phyloP scores from a whole-genome alignment of 2,888 invertebrate genomes.

The Phanerotoma sp. region DNA sequence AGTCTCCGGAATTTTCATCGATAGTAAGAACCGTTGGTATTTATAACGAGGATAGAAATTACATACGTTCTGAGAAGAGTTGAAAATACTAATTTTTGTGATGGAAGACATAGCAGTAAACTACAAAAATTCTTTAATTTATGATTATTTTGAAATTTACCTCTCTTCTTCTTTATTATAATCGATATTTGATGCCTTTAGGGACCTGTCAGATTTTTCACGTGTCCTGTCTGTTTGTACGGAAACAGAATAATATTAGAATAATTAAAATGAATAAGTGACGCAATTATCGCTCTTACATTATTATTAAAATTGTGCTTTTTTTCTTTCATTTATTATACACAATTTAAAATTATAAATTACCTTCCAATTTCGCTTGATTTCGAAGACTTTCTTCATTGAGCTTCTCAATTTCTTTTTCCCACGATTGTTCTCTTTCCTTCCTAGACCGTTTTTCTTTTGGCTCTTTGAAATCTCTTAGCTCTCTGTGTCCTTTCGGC shows the following conservation, averaged over 20 bases:
- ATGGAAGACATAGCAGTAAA: no score
- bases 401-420: slow-evolving; percentile 30
- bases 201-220: slow-evolving; percentile 50
- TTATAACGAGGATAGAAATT: no score
- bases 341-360: slow-evolving; percentile 18
- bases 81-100: no score
- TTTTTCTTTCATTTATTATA: slow-evolving; percentile 5
- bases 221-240: slow-evolving; percentile 46
- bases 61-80: no score
- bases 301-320: no score
- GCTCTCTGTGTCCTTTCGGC: slow-evolving; percentile 27
- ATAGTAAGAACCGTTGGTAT: no score
- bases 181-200: slow-evolving; percentile 49
- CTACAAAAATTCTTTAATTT: background rate
- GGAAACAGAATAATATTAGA: slow-evolving; percentile 28
- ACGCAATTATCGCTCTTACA: no score
- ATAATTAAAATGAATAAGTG: background rate
- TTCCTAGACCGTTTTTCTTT: slow-evolving; percentile 21
- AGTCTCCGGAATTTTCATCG: no score
- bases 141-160: slow-evolving; percentile 38
- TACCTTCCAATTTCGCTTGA: slow-evolving; percentile 36
- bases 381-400: slow-evolving; percentile 34
- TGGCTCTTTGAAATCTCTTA: background rate
- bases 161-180: slow-evolving; percentile 50
- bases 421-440: slow-evolving; percentile 26